Evolutionary conservation across 2,888 invertebrate species (phyloP).

Genomic region (Anthophora plumipes): DNA sequence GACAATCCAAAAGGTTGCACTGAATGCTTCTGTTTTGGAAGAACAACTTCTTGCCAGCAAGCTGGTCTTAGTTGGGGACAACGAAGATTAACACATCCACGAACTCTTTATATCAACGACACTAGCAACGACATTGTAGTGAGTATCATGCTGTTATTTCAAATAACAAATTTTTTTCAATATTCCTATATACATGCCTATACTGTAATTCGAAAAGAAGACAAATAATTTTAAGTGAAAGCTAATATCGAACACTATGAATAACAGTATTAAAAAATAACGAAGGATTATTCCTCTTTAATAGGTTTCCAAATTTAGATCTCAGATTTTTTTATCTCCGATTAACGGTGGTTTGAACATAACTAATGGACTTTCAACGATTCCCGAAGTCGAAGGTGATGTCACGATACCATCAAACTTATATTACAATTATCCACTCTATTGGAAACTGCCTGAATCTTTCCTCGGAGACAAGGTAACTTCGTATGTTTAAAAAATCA

Average conservation of each 20-base stretch:
- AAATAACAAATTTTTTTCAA: not conserved
- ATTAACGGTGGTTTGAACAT: constrained; percentile 85
- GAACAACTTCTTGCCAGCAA: constrained; percentile 92
- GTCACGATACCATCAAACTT: constrained; percentile 86
- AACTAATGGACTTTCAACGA: constrained; percentile 87
- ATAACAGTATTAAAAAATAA: too few species aligned
- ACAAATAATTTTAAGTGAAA: not conserved
- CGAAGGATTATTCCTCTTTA: not conserved
- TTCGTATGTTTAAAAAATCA: not conserved
- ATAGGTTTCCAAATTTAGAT: constrained; percentile 79
- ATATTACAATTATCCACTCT: constrained; percentile 89
- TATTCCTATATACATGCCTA: too few species aligned
- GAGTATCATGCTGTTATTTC: not conserved
- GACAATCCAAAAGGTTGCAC: constrained; percentile 95
- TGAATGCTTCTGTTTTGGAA: constrained; percentile 97
- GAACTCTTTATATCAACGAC: constrained; percentile 82
- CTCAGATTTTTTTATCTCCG: constrained; percentile 73
- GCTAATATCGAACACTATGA: too few species aligned
- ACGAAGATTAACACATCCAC: constrained; percentile 87
- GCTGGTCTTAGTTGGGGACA: constrained; percentile 94
- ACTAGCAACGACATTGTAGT: constrained; percentile 78
- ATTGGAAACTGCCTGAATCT: constrained; percentile 92
- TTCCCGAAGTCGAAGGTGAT: constrained; percentile 87
- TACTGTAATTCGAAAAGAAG: too few species aligned
- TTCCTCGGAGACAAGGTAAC: constrained; percentile 93